Evolutionary conservation across 2,113 vertebrate species (phyloP), one percentile per base, ranked within the genome.

Genomic region (Macrotis lagotis): DNA sequence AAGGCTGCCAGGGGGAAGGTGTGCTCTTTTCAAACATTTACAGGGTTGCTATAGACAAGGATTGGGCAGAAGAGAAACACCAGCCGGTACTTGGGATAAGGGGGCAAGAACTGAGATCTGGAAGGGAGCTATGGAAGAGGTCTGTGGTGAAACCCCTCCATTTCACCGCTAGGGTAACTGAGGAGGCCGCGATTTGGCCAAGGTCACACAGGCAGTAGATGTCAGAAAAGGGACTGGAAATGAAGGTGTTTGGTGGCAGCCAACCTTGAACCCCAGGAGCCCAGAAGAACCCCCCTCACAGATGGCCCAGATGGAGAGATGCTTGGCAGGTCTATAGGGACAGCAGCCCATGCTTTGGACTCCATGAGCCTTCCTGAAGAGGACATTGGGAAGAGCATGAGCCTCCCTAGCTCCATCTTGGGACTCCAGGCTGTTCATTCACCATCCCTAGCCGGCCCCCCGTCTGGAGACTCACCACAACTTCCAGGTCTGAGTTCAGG

Each of bases 401-500:
- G 47, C 90, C 90, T 25, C 48, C 25, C 52, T 26, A 0, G 0
- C 14, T 51, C 28, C 53, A 90, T 37, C 48, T 2, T 7, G 25
- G 88, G 52, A 44, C 48, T 0, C 0, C 9, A 22, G 3, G 89
- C 92, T 5, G 11, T n/a, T n/a, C n/a, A n/a, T n/a, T n/a, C n/a
- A n/a, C n/a, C n/a, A n/a, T n/a, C n/a, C n/a, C n/a, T n/a, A n/a
- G n/a, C n/a, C n/a, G n/a, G n/a, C n/a, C n/a, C n/a, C n/a, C n/a
- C n/a, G n/a, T n/a, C 49, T 96, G 50, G 89, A 8, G 48, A 99
- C 99, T 98, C 98, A 99, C 99, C 94, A 99, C 98, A 19, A 99
- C 98, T 96, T 99, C 98, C 95, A 99, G 96, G 97, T 99, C 99
- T 25, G 97, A 96, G 97, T 98, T 99, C 95, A 99, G 96, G 95